These are phyloP conservation scores for Serinus canaria DNA, from an alignment of 2,113 vertebrate genomes.

Conservation along the genomic window DNA sequence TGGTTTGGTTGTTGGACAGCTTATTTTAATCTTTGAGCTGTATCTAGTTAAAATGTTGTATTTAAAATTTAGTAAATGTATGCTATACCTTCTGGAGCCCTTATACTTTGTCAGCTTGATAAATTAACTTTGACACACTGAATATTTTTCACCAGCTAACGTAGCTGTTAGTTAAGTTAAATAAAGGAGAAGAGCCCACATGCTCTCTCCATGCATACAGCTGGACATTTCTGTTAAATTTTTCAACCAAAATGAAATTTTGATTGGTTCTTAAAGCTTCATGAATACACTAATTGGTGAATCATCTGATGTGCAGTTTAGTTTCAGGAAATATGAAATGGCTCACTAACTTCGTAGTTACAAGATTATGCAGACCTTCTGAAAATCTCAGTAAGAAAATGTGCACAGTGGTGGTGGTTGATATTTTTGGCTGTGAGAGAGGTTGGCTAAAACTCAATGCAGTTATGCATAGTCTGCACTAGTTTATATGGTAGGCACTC, in stretches of 20 bases:
- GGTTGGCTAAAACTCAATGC: constrained; percentile 39
- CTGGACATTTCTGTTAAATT: constrained; percentile 60
- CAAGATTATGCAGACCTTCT: constrained; percentile 60
- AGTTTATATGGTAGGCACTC: constrained; percentile 16
- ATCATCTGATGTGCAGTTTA: constrained; percentile 61
- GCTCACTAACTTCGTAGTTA: constrained; percentile 37
- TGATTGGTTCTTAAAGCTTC: constrained; percentile 62
- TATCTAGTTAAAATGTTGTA: constrained; percentile 57
- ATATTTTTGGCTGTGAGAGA: constrained; percentile 60
- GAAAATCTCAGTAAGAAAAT: constrained; percentile 58
- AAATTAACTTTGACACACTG: constrained; percentile 68
- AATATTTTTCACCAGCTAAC: constrained; percentile 64
- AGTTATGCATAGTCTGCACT: constrained; percentile 25
- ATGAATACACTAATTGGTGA: constrained; percentile 65
- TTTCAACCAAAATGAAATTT: constrained; percentile 54
- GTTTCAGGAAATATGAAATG: constrained; percentile 63
- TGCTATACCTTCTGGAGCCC: constrained; percentile 63
- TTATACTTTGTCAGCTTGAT: constrained; percentile 68
- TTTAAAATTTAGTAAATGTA: constrained; percentile 65
- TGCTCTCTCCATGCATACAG: constrained; percentile 46
- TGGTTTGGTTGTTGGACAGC: constrained; percentile 12
- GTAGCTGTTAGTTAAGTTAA: constrained; percentile 57
- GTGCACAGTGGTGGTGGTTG: constrained; percentile 59
- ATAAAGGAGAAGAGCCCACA: constrained; percentile 57
- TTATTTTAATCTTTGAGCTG: constrained; percentile 53